These are phyloP conservation scores for Lepilemur septentrionalis DNA, from an alignment of 2,797 vertebrate genomes.

Conservation along the genomic window DNA sequence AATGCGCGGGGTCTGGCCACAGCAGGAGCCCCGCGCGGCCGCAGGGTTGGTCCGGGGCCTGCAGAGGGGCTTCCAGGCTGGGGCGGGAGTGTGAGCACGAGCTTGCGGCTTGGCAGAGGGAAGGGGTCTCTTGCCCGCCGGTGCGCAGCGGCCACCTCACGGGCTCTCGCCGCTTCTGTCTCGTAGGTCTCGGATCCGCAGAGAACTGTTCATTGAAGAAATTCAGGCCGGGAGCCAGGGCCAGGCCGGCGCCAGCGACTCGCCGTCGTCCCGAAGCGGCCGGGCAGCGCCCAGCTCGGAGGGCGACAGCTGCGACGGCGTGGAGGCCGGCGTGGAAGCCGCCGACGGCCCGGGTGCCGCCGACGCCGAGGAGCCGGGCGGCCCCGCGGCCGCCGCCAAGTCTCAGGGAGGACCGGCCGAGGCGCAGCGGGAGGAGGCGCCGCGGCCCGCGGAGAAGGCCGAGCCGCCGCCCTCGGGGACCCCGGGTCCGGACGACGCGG, in stretches of 20 bases:
- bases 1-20: not conserved
- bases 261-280: slow-evolving; percentile 91
- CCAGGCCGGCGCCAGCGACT: slow-evolving; percentile 94
- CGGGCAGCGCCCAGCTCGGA: slow-evolving; percentile 91
- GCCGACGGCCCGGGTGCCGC: slow-evolving; percentile 90
- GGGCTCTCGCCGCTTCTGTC: slow-evolving; percentile 33
- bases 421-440: slow-evolving; percentile 85
- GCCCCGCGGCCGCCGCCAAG: slow-evolving; percentile 84
- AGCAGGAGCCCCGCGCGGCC: not conserved
- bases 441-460: slow-evolving; percentile 80
- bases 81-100: not conserved
- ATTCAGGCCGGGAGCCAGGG: slow-evolving; percentile 93
- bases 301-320: slow-evolving; percentile 98
- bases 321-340: slow-evolving; percentile 93
- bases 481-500: slow-evolving; percentile 82
- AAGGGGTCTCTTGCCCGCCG: not conserved
- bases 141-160: not conserved
- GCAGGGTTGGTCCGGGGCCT: too few relatives aligned
- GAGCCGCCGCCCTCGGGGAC: slow-evolving; percentile 77
- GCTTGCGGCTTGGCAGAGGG: accelerated
- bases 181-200: slow-evolving; percentile 95
- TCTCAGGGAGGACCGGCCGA: slow-evolving; percentile 88
- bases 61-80: not conserved
- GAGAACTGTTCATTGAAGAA: slow-evolving; percentile 98
- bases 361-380: slow-evolving; percentile 84